Evolutionary conservation across 92 coral and sea anemone genomes (phyloP), one percentile per base, ranked within the genome.

Genomic region (Isaurus tuberculatus): DNA sequence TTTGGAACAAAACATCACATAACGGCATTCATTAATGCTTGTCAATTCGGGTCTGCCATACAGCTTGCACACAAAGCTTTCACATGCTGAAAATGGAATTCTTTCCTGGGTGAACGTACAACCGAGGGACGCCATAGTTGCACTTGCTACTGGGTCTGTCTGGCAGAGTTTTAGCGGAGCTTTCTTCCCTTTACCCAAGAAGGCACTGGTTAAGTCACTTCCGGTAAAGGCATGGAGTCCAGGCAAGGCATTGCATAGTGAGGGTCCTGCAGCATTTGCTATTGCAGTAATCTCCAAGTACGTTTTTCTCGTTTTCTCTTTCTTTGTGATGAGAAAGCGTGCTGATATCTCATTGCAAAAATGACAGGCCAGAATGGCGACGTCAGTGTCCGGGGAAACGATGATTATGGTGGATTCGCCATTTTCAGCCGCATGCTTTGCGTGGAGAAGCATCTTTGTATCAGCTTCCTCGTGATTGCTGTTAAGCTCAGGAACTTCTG

Each of bases 341-440:
- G 85, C 79, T 68, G 66, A 65, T 77, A 75, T 84, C 17, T 58
- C 29, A 29, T 67, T 75, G 77, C 57, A 49, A 29, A 85, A 85
- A 77, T 75, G 88, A 28, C 86, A 79, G 29, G 89, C 85, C 74
- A 79, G 70, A 32, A 79, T 79, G 63, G 80, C 73, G 43, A 80
- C 89, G 65, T 79, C 85, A 8, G 85, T 86, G 73, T 79, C 89
- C 8, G 85, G 89, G 20, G 89, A 86, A 60, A 57, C 81, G 65
- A 86, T 86, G 29, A 79, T 79, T 17, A 79, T 42, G 86, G 89
- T 86, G 51, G 32, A 51, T 72, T 90, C 88, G 33, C 84, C 84
- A 69, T 83, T 73, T 53, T 81, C 48, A 16, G 88, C 19, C 9
- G 90, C 90, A 78, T 90, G 93, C 60, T 51, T 51, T 51, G 60